A percentile compares a stretch with the other conserved stretches of the same genome.
phyloP scores from a whole-genome alignment of 2,797 vertebrate genomes.

The Pachyuromys duprasi region DNA sequence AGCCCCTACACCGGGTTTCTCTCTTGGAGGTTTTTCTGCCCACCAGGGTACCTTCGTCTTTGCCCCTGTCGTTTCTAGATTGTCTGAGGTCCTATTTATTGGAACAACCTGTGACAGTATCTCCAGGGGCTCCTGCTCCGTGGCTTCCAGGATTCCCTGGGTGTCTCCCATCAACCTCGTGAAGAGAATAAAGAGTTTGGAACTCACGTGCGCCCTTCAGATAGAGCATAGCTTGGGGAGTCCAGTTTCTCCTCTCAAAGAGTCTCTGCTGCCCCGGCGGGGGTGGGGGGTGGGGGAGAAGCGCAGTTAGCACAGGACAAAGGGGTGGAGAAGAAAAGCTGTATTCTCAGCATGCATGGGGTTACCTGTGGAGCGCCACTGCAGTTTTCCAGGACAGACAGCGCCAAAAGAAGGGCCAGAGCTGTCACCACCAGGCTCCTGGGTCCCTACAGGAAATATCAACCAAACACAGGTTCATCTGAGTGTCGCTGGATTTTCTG shows the following conservation, averaged over 20 bases:
- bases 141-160: neutral
- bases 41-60: too few relatives aligned
- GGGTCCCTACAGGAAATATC: constrained; percentile 86
- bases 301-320: neutral
- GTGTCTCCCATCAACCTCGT: neutral
- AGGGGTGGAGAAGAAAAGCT: rapidly evolving
- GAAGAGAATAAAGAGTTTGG: neutral
- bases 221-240: constrained; percentile 97
- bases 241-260: constrained; percentile 96
- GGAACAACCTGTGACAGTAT: neutral
- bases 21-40: neutral
- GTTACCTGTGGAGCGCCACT: constrained; percentile 93
- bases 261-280: constrained; percentile 84
- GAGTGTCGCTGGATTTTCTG: neutral
- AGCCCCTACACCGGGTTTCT: rapidly evolving
- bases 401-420: constrained; percentile 89
- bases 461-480: constrained; percentile 11
- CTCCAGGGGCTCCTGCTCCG: neutral
- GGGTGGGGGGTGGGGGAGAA: constrained; percentile 10
- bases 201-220: constrained; percentile 98
- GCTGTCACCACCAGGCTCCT: constrained; percentile 81
- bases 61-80: neutral
- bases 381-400: constrained; percentile 87
- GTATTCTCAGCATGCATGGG: neutral
- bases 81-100: neutral